Evolutionary conservation across 2,113 vertebrate species (phyloP), one percentile per base, ranked within the genome.

Genomic region (Vanacampus margaritifer): DNA sequence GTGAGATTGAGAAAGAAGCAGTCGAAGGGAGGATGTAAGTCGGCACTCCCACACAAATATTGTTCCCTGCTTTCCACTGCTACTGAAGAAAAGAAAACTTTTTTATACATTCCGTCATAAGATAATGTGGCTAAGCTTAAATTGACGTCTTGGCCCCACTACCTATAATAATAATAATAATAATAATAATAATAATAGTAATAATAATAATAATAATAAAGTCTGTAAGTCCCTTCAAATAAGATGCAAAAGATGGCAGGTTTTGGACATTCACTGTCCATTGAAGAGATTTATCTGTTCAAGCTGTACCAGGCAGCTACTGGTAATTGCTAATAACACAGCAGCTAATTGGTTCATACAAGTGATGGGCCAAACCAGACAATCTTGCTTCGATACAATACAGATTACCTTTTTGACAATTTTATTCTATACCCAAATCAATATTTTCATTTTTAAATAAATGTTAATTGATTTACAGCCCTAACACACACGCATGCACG

Each of bases 11-110:
- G 79, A 83, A 59, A 79, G 72, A 79, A 80, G 73, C 64, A 12
- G 73, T 76, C 73, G 63, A 75, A 76, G 74, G 43, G 70, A 69
- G 77, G 79, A 85, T 72, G 75, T 74, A 78, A 85, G 69, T 69
- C 84, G 76, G 71, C 74, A 67, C 78, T 74, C 79, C 74, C 68
- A 67, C 73, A 83, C 72, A 87, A 90, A 89, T 74, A 85, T 74
- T 81, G 72, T 74, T 85, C 63, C 73, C 48, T 68, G 65, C 78
- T 78, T 73, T 39, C 32, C 9, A n/a, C 58, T n/a, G 58, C 19
- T 21, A 60, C 58, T n/a, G 9, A 72, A 79, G 59, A 73, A 72
- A 82, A 66, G 54, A n/a, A n/a, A 57, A 60, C 8, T 37, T 39
- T 39, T 14, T 41, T 62, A n/a, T 39, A 14, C 12, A 43, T 41